Evolutionary conservation across 2,888 invertebrate genomes (phyloP), one percentile per base, ranked within the genome.

Genomic region (Nycteola revayana): DNA sequence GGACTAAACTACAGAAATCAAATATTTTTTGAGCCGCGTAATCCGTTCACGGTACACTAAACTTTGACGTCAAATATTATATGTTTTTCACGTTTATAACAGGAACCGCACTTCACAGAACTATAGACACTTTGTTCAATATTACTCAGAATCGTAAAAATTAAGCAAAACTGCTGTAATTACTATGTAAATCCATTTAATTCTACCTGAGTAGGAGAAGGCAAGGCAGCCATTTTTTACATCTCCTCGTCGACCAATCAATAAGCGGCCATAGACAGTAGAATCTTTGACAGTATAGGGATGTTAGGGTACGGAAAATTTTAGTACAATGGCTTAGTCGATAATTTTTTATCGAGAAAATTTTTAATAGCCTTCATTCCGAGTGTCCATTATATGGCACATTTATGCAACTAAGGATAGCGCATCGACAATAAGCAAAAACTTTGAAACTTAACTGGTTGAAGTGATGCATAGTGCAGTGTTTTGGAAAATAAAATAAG

Each of bases 141-240:
- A 70, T 54, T 50, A 41, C 32, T 48, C 39, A 37, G 21, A 41
- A 47, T 21, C 22, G 38, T 20, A 42, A 46, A 51, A 44, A 36
- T 39, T 46, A 31, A 36, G 51, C 10, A 48, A 57, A 63, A 49
- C 28, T 61, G 52, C 54, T 36, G 42, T 56, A 66, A 42, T 43
- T 62, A 54, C 66, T 67, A 70, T 63, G 63, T 63, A 75, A 62
- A 75, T 77, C 73, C 60, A 60, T 64, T 64, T 66, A 72, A 55
- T 76, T 86, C 88, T 93, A 94, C 94, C 94, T 94, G 94, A 87
- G 93, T 93, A 90, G 94, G 94, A 91, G 94, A 94, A 90, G 94
- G 94, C 93, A 94, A 90, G 87, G 94, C 92, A 91, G 94, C 94
- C 94, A 94, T 94, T 93, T 94, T 92, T 89, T 79, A 89, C 89